These are phyloP conservation scores for Nemotelus nigrinus DNA, from an alignment of 2,888 invertebrate genomes.

Conservation along the genomic window DNA sequence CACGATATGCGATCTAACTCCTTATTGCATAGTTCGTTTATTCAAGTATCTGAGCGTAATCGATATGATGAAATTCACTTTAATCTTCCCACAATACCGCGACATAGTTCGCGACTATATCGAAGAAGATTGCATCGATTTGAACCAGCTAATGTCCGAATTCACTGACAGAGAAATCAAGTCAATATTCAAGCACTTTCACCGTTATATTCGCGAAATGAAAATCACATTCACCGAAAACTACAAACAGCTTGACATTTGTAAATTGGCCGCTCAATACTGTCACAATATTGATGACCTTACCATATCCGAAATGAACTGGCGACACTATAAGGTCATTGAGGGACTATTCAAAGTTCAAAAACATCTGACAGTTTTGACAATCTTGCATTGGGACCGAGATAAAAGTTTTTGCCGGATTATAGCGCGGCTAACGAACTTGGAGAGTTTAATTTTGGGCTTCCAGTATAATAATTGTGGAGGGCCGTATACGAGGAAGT, in stretches of 20 bases:
- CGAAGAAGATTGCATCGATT: constrained; percentile 10
- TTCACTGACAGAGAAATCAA: background rate
- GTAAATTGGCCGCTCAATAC: background rate
- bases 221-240: constrained; percentile 14
- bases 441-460: background rate
- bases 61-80: constrained; percentile 14
- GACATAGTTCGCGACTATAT: background rate
- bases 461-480: constrained; percentile 15
- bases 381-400: constrained; percentile 1
- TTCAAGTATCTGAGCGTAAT: constrained; percentile 10
- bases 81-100: background rate
- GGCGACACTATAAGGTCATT: background rate
- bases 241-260: background rate
- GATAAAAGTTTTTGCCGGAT: constrained; percentile 4
- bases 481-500: constrained; percentile 17
- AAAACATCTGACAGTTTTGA: constrained; percentile 2
- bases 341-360: constrained; percentile 10
- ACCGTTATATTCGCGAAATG: constrained; percentile 14
- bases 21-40: constrained; percentile 8
- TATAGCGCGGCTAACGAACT: background rate
- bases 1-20: background rate
- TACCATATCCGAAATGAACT: constrained; percentile 20
- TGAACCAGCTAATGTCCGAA: constrained; percentile 7
- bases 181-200: background rate
- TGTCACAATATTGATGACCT: constrained; percentile 20